Conservation (phyloP, 2,888 invertebrate genomes). For the Idaea biselata region DNA sequence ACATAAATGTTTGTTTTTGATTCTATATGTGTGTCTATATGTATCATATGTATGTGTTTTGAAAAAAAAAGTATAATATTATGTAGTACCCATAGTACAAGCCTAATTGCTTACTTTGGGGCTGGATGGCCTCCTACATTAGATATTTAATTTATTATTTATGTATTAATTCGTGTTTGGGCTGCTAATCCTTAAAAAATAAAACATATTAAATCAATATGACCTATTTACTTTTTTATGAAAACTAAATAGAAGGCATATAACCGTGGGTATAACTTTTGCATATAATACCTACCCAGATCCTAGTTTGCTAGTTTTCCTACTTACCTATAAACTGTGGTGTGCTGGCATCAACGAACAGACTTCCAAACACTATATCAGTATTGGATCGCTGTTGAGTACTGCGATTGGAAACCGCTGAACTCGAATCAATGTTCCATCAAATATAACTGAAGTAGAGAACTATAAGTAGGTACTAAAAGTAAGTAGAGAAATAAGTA, state of each 20-base stretch:
- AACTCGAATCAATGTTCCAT: constrained; percentile 1
- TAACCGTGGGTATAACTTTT: background rate
- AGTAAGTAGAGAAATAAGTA: background rate
- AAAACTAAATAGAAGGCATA: background rate
- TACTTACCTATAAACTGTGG: background rate
- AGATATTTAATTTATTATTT: no score
- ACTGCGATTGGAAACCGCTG: background rate
- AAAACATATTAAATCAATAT: no score
- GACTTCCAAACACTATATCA: background rate
- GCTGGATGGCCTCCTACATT: no score
- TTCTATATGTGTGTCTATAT: no score
- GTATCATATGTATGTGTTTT: no score
- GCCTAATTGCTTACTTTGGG: no score
- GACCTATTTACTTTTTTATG: background rate
- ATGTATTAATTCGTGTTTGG: no score
- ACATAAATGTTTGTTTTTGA: no score
- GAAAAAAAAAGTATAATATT: no score
- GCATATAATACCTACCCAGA: background rate
- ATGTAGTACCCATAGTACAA: no score
- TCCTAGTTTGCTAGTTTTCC: background rate
- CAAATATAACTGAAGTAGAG: background rate
- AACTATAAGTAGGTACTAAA: background rate
- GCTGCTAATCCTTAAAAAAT: no score
- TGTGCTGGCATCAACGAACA: background rate
- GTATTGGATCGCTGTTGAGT: constrained; percentile 1